These are phyloP conservation scores for Cryptoprocta ferox DNA, from an alignment of 2,797 vertebrate genomes.

Conservation along the genomic window DNA sequence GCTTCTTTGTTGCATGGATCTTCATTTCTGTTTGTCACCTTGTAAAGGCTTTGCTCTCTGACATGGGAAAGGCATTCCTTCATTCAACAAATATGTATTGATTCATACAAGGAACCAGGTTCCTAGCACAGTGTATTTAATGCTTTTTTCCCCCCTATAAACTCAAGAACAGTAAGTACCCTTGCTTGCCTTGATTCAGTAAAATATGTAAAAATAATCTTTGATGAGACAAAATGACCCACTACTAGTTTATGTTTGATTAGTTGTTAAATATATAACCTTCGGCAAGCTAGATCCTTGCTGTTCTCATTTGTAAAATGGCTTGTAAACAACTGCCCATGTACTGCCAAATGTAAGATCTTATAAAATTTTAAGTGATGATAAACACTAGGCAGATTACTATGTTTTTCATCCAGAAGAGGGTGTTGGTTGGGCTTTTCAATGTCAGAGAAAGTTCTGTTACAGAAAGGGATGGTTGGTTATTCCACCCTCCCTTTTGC, in stretches of 20 bases:
- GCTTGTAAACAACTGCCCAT: not conserved
- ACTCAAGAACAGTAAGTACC: not conserved
- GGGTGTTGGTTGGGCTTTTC: not conserved
- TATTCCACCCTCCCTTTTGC: not conserved
- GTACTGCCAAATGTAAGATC: not conserved
- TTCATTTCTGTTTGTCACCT: not conserved
- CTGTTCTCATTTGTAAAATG: slow-evolving; percentile 11
- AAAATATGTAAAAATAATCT: not conserved
- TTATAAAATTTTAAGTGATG: slow-evolving; percentile 22
- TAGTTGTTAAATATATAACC: not conserved
- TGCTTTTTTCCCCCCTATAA: not conserved
- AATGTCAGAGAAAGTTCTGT: not conserved
- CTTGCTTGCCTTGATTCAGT: not conserved
- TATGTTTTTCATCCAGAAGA: not conserved
- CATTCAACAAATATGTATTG: not conserved
- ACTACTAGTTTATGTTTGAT: not conserved
- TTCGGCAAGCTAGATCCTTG: not conserved
- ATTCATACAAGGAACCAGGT: not conserved
- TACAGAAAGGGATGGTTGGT: not conserved
- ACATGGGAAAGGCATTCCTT: not conserved
- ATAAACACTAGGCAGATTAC: not conserved
- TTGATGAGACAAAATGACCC: not conserved
- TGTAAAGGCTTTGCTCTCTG: not conserved
- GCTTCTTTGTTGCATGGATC: not conserved
- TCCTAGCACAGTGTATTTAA: not conserved